Base-by-base conservation (phyloP, 2,113 vertebrate genomes). In the Cisticola juncidis region DNA sequence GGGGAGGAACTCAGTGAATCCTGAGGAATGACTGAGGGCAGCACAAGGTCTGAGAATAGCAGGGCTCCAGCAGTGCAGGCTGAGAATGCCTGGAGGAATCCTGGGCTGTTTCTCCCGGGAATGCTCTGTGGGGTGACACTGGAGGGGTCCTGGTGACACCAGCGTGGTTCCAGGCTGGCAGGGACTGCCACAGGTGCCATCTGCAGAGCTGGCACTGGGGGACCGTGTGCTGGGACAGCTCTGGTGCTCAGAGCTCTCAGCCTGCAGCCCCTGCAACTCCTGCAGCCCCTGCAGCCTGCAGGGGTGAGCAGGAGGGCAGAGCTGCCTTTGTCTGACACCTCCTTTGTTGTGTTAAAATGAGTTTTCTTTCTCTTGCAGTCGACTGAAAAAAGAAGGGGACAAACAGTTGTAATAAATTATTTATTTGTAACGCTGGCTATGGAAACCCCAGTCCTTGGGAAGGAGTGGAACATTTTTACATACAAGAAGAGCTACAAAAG, bases 341-440 rank as follows among this genome's bases (percentile, higher is more conserved):
- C 71, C 60, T 95, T n/a, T 14, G 5, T 21, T 40, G 15, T 56
- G 80, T 74, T 96, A 92, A 95, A 94, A 72, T 5, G 38, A 87
- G 28, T 91, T 95, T 68, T 80, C 80, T 61, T 85, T 98, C 50
- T 91, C 65, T 98, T 98, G 88, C 97, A 99, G 99, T 94, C 99
- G 99, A 78, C 99, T 99, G 98, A 99, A 99, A 99, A 99, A 99
- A 98, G 99, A 99, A 98, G 99, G 99, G 44, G 99, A 99, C 98
- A 99, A 99, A 98, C 99, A 99, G 97, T 98, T 99, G 99, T 99
- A 99, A 98, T 96, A 85, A 97, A 82, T 96, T 98, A 98, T 98
- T 98, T 98, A 98, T 97, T 97, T 97, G 93, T 97, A 95, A 95
- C 29, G 94, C 98, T 98, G 98, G 97, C 98, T 98, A 81, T 98